Evolutionary conservation across 2,888 invertebrate species (phyloP).

Genomic region (Andrena marginata): DNA sequence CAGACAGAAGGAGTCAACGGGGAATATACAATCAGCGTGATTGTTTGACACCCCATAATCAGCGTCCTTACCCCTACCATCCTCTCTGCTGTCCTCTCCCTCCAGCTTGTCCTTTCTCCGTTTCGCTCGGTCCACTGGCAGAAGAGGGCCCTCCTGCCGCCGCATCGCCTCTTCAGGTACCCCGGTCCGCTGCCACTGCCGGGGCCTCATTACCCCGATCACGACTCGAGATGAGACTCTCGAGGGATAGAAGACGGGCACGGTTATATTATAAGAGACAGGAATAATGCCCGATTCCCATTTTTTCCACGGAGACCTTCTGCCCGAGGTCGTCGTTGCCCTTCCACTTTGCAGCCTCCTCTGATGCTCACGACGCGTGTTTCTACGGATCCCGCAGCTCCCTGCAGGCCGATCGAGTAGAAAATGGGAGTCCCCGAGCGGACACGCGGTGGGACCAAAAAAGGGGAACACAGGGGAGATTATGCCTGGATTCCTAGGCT

Average conservation of each 20-base stretch:
- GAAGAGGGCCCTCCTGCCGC: slow-evolving; percentile 13
- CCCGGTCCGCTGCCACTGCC: slow-evolving; percentile 72
- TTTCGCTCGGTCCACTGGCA: slow-evolving; percentile 39
- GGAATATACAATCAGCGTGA: slow-evolving; percentile 85
- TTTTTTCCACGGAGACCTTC: slow-evolving; percentile 74
- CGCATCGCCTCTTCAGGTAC: slow-evolving; percentile 63
- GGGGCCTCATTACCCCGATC: slow-evolving; percentile 84
- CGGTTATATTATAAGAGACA: slow-evolving; percentile 84
- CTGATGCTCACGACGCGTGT: slow-evolving; percentile 9
- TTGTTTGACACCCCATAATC: slow-evolving; percentile 86
- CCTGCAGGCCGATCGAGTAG: background rate
- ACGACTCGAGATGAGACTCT: slow-evolving; percentile 83
- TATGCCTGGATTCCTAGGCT: background rate
- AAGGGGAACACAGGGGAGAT: no score
- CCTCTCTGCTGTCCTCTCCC: slow-evolving; percentile 58
- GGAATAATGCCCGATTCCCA: slow-evolving; percentile 79
- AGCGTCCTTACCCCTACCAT: slow-evolving; percentile 81
- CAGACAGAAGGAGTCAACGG: slow-evolving; percentile 76
- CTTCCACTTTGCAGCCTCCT: background rate
- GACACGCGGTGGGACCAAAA: no score
- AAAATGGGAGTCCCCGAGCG: background rate
- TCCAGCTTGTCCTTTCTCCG: slow-evolving; percentile 57
- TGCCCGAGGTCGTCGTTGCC: slow-evolving; percentile 64
- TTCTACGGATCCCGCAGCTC: background rate
- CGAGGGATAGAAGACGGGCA: slow-evolving; percentile 77